Base-by-base conservation (phyloP, 2,113 vertebrate genomes). In the Zosterops hypoxanthus region DNA sequence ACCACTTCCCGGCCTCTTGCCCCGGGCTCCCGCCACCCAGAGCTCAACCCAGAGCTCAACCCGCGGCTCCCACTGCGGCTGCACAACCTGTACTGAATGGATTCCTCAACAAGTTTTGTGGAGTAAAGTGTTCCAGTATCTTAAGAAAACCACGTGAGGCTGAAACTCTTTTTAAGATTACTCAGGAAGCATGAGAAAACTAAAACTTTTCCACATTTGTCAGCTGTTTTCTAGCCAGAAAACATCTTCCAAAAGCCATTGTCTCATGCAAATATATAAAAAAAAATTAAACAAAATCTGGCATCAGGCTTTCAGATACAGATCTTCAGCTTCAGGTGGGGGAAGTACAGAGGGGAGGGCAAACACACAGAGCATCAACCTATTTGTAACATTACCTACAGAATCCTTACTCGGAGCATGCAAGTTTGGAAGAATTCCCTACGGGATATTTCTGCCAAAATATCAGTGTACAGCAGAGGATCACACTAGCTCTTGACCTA, bases 221-320 rank as follows among this genome's bases (percentile, higher is more conserved):
- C 92, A 95, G 83, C 91, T 66, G 69, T 89, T 94, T 94, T 72
- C 61, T 36, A 92, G 86, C 86, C 95, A 92, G 80, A 78, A 94
- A 86, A 91, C 9, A 1, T 59, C 80, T 86, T 90, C 64, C 92
- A 94, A 47, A 44, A 86, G 28, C 46, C 42, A 9, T 2, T 3
- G 34, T 59, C 60, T 82, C 64, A 18, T 11, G 52, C 33, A 86
- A 92, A 86, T 59, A 94, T 77, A 94, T 83, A 33, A 24, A 83
- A 87, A 86, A 86, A 88, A 90, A 34, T 44, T 39, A 88, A 93
- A 88, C 79, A 80, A 39, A 70, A 92, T 22, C n/a, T 78, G 60
- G 56, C 79, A 81, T 49, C 21, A 9, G 85, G 55, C 55, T 83
- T 88, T 66, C 69, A 78, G 56, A 89, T 13, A 84, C 9, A 41